Evolutionary conservation across 2,797 vertebrate genomes (phyloP).

Genomic region (Calcarius lapponicus): DNA sequence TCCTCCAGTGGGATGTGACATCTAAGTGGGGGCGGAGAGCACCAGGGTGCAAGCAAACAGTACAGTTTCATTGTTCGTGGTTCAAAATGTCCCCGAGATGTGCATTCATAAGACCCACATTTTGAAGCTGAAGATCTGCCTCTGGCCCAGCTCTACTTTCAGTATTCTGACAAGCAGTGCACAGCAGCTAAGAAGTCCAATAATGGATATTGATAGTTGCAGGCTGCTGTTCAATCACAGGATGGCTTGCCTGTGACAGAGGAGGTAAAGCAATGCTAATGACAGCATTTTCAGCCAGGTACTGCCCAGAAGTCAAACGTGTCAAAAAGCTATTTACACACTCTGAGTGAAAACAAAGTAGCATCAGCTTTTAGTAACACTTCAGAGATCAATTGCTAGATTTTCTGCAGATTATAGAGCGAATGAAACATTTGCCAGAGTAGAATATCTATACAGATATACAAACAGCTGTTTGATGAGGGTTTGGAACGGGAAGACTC

Average conservation of each 20-base stretch:
- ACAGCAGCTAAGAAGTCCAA: not conserved
- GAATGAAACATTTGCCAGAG: not conserved
- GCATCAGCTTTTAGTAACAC: not conserved
- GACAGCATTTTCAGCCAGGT: not conserved
- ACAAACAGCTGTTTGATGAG: not conserved
- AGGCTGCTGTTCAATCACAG: not conserved
- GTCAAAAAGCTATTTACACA: not conserved
- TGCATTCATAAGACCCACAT: not conserved
- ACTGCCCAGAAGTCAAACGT: not conserved
- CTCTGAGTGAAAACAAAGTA: not conserved
- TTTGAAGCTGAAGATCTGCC: not conserved
- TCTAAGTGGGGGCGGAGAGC: not conserved
- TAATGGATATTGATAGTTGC: not conserved
- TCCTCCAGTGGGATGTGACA: not conserved
- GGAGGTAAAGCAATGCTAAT: not conserved
- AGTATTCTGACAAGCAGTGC: not conserved
- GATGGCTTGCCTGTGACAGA: not conserved
- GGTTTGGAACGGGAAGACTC: not conserved
- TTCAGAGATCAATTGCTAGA: not conserved
- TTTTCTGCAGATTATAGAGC: not conserved
- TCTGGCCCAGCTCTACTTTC: not conserved
- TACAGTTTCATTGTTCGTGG: not conserved
- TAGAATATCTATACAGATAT: not conserved
- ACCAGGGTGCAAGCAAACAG: not conserved
- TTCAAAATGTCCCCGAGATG: not conserved